Conservation (phyloP, 2,888 invertebrate species). For the Cryptus viduatorius region DNA sequence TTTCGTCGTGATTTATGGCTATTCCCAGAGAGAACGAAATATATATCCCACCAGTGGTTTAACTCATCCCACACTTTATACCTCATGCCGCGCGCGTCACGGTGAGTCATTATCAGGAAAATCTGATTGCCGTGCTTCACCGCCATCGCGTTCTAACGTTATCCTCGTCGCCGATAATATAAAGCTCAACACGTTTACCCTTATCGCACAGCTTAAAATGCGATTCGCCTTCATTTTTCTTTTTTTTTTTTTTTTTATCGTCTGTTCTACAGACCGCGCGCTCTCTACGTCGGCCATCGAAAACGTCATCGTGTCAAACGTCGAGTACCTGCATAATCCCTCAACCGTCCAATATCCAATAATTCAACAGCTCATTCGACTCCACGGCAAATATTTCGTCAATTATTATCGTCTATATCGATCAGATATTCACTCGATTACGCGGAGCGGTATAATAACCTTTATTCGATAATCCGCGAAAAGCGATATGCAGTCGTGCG, state of each 20-base stretch:
- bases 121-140: conserved; percentile 41
- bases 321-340: background rate
- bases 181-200: conserved; percentile 13
- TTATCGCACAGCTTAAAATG: conserved; percentile 22
- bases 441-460: background rate
- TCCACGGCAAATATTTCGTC: conserved; percentile 20
- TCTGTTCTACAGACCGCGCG: background rate
- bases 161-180: background rate
- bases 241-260: background rate
- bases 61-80: background rate
- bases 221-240: background rate
- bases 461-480: background rate
- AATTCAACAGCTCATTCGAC: conserved; percentile 2
- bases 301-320: background rate
- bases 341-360: conserved; percentile 19
- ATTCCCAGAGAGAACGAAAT: background rate
- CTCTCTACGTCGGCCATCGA: background rate
- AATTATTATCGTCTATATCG: conserved; percentile 30
- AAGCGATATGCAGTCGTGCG: too few relatives aligned
- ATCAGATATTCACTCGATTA: conserved; percentile 42
- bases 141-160: background rate
- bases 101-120: conserved; percentile 42
- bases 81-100: conserved; percentile 41
- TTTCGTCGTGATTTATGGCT: conserved; percentile 51
- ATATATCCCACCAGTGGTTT: background rate